Evolutionary conservation across 2,888 invertebrate species (phyloP), one percentile per base, ranked within the genome.

Genomic region (Strigamia maritima): DNA sequence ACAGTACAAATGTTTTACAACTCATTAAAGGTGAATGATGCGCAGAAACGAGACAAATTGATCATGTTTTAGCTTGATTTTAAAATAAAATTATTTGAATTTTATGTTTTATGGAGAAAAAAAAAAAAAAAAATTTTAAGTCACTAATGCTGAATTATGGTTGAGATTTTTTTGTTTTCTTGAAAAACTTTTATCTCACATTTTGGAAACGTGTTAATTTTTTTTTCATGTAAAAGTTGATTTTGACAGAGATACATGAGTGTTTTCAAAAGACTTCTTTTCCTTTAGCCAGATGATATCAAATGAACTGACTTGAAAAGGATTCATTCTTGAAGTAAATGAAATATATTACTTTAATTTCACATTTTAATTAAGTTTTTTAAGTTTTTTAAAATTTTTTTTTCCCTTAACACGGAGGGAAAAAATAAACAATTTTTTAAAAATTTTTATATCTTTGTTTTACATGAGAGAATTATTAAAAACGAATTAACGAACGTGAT

Each of bases 271-370:
- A 4, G 60, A 4, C 22, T 60, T 60, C 60, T 60, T 60, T 60
- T 60, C 60, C 22, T 24, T 19, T 24, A 10, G 8, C 19, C n/a
- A 60, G 60, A 60, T 60, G 60, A 60, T 60, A 60, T 60, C 60
- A 60, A 60, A 60, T 60, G 60, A 60, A 60, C 19, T 19, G 22
- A 19, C 60, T 60, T 60, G 60, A 60, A 60, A 60, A 60, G 60
- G 60, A 60, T 60, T 60, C 60, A 60, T 60, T 60, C 60, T 60
- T 60, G 24, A 60, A 19, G 60, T 24, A 60, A 60, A 60, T 60
- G 24, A 60, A 22, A 60, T 24, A 60, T 19, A 60, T 24, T 24
- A 60, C 60, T 60, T 19, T 22, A n/a, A 60, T 60, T 24, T 60
- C 22, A 60, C 24, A 60, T 60, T 60, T 60, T 60, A 60, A 60